A percentile compares a stretch with the other conserved stretches of the same genome.
Evolutionary conservation across 1,140 invertebrate species (phyloP).

Genomic region (Carcinoscorpius rotundicauda): DNA sequence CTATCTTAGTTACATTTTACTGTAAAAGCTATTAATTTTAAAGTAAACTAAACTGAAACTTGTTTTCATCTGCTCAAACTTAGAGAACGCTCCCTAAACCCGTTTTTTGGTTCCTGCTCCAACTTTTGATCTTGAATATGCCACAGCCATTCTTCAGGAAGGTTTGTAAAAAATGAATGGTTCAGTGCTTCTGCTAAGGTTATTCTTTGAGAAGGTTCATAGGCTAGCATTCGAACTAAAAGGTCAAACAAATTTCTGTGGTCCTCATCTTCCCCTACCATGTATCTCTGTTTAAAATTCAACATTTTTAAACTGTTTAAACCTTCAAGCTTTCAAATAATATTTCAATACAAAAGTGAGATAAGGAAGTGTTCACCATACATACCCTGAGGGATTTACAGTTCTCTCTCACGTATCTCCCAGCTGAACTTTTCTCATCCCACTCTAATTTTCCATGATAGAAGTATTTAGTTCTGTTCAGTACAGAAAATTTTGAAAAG

Average conservation of each 20-base stretch:
- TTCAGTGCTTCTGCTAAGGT: constrained; percentile 73
- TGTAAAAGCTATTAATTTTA: too few species aligned
- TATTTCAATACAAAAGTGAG: constrained; percentile 12
- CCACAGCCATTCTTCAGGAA: constrained; percentile 49
- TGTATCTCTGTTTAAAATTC: constrained; percentile 59
- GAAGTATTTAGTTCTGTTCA: constrained; percentile 83
- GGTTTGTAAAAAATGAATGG: constrained; percentile 86
- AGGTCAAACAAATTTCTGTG: constrained; percentile 88
- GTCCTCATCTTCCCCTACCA: constrained; percentile 72
- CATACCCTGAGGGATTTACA: constrained; percentile 88
- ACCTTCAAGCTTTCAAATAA: neutral
- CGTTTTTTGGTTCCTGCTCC: constrained; percentile 6
- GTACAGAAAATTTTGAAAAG: constrained; percentile 9
- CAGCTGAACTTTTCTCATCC: constrained; percentile 86
- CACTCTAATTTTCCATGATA: constrained; percentile 88
- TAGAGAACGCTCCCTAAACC: constrained; percentile 25
- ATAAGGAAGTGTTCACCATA: constrained; percentile 23
- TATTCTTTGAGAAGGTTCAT: constrained; percentile 82
- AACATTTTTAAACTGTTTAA: too few species aligned
- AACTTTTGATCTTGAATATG: constrained; percentile 8
- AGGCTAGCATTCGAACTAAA: constrained; percentile 90
- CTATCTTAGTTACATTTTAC: too few species aligned
- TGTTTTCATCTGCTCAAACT: constrained; percentile 27
- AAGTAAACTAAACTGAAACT: too few species aligned
- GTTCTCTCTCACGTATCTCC: constrained; percentile 91